Evolutionary conservation across 2,113 vertebrate species (phyloP).

Genomic region (Eulemur rufifrons): DNA sequence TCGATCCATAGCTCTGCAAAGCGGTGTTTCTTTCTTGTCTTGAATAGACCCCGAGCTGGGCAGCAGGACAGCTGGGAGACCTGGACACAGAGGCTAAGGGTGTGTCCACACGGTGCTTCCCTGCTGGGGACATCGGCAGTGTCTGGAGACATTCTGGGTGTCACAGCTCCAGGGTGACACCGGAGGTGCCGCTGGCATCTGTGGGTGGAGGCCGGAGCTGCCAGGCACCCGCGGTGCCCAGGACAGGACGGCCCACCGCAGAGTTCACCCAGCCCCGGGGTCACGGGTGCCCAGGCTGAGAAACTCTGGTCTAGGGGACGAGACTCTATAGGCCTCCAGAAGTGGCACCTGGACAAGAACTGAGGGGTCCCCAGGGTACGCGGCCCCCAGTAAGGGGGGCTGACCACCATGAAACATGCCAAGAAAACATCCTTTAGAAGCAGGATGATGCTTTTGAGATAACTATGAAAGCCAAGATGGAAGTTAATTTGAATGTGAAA

Average conservation of each 20-base stretch:
- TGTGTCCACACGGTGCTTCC: not conserved
- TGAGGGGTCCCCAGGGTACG: rapidly evolving
- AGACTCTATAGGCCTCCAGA: not conserved
- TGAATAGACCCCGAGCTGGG: not conserved
- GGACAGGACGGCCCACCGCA: not conserved
- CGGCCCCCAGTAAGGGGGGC: not conserved
- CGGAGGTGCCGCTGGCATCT: too few species aligned
- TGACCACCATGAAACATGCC: not conserved
- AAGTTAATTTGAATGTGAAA: slow-evolving; percentile 43
- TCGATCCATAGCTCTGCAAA: not conserved
- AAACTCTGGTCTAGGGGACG: not conserved
- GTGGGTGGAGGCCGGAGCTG: not conserved
- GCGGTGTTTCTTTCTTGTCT: not conserved
- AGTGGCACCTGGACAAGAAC: not conserved
- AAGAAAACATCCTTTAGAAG: not conserved
- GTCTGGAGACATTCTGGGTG: not conserved
- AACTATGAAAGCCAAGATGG: not conserved
- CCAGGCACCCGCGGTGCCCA: rapidly evolving
- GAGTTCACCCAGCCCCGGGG: not conserved
- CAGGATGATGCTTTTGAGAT: not conserved
- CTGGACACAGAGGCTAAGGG: not conserved
- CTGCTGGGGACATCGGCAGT: not conserved
- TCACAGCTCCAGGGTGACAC: not conserved
- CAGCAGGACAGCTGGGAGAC: not conserved
- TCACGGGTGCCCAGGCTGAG: not conserved